phyloP scores from a whole-genome alignment of 2,888 invertebrate genomes.

The Acanthosepion lycidas region DNA sequence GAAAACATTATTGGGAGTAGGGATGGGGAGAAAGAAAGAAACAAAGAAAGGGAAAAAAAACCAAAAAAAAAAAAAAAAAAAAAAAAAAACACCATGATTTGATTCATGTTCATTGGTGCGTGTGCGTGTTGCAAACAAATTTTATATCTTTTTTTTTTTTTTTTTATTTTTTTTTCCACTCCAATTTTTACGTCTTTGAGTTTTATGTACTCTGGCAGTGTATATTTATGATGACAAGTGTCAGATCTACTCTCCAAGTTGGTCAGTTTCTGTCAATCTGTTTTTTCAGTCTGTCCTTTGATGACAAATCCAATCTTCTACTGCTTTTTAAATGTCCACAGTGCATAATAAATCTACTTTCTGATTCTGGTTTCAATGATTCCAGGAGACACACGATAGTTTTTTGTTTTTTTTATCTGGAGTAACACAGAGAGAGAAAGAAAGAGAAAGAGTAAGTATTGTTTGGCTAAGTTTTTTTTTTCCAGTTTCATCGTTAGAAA shows the following conservation, averaged over 20 bases:
- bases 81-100: background rate
- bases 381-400: background rate
- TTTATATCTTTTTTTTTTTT: background rate
- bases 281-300: background rate
- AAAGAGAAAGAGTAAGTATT: background rate
- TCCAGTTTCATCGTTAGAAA: background rate
- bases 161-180: background rate
- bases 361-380: background rate
- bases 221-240: background rate
- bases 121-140: slow-evolving; percentile 33
- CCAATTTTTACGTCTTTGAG: background rate
- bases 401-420: background rate
- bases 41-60: background rate
- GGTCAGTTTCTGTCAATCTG: background rate
- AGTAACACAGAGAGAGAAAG: background rate
- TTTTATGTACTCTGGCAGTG: background rate
- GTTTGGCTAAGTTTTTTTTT: background rate
- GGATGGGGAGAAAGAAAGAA: background rate
- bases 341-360: slow-evolving; percentile 7
- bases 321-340: background rate
- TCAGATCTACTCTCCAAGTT: slow-evolving; percentile 16
- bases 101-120: slow-evolving; percentile 33
- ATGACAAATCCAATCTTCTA: background rate
- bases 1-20: background rate
- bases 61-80: background rate